These are phyloP conservation scores for Neodon shergylaensis DNA, from an alignment of 2,113 vertebrate species.

Conservation along the genomic window DNA sequence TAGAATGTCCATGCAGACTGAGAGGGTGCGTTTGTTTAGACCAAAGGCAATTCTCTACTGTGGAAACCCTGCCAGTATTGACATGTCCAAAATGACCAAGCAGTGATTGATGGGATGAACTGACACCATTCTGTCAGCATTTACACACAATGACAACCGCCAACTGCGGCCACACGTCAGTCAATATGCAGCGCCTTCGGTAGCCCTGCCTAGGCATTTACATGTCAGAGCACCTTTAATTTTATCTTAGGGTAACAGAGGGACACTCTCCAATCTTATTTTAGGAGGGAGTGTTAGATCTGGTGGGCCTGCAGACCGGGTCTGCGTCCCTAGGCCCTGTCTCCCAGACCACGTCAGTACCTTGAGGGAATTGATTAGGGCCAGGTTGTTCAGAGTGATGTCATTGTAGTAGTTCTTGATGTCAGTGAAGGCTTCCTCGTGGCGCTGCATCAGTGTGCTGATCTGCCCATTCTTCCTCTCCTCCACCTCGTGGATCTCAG, in stretches of 20 bases:
- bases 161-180: accelerated
- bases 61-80: not conserved
- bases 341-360: constrained; percentile 76
- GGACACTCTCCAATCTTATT: no score
- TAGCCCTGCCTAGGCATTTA: accelerated
- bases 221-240: not conserved
- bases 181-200: accelerated
- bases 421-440: constrained; percentile 87
- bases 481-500: constrained; percentile 87
- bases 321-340: no score
- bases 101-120: not conserved
- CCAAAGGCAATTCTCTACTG: not conserved
- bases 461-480: constrained; percentile 92
- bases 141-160: accelerated
- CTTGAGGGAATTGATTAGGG: constrained; percentile 89
- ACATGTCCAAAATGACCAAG: not conserved
- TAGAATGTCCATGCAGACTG: not conserved
- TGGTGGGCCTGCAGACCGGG: not conserved
- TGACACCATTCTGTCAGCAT: not conserved
- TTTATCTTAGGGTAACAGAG: not conserved
- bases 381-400: constrained; percentile 87
- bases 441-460: constrained; percentile 85
- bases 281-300: no score
- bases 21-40: not conserved
- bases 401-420: constrained; percentile 90